Conservation (phyloP, 2,113 vertebrate species). For the Cinclus cinclus region DNA sequence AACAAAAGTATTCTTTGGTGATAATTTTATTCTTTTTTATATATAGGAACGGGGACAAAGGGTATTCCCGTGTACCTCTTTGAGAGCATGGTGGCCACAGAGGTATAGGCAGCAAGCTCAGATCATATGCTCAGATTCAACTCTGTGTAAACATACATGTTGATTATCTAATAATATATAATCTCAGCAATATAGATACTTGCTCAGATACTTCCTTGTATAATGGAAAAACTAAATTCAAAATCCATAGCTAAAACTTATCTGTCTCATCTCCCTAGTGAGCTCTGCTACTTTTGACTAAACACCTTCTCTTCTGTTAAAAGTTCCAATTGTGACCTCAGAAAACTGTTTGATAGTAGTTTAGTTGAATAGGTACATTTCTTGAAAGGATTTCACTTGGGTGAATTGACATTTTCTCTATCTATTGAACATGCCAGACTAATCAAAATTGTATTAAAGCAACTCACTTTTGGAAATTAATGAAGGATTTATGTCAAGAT, state of each 20-base stretch:
- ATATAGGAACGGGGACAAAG: neutral
- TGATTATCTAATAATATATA: neutral
- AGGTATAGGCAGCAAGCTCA: neutral
- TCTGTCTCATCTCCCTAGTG: neutral
- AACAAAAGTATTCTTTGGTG: neutral
- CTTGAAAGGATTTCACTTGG: neutral
- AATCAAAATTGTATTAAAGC: neutral
- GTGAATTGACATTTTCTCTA: neutral
- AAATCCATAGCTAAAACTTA: neutral
- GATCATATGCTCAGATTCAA: neutral
- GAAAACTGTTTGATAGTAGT: neutral
- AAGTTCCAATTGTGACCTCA: neutral
- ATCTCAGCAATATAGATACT: neutral
- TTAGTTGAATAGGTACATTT: neutral
- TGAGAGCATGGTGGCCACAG: neutral
- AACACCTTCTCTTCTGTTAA: neutral
- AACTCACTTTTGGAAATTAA: neutral
- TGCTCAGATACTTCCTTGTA: neutral
- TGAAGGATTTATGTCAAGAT: neutral
- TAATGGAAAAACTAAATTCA: neutral
- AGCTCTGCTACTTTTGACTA: neutral
- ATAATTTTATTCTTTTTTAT: neutral
- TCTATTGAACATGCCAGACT: neutral
- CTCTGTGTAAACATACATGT: neutral
- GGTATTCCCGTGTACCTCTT: rapidly evolving